phyloP scores from a whole-genome alignment of 2,113 vertebrate species.

The Anthoscopus minutus region DNA sequence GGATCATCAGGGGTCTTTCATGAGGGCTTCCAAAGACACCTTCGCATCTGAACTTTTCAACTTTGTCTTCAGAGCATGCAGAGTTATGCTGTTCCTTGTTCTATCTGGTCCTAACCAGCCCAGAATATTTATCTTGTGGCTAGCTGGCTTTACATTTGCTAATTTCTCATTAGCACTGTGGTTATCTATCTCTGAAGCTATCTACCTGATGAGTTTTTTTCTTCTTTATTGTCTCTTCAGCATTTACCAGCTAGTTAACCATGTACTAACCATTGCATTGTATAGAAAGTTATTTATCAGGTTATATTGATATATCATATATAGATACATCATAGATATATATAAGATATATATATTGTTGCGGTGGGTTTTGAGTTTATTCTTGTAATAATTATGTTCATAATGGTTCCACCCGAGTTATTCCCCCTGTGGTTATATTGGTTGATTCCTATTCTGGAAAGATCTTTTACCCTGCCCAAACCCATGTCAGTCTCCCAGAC shows the following conservation, averaged over 20 bases:
- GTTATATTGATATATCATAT: not conserved
- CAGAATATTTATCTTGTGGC: not conserved
- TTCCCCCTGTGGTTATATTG: no score
- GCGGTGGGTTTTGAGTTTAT: no score
- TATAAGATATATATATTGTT: no score
- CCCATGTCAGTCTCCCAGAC: no score
- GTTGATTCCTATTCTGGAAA: no score
- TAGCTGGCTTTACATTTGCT: not conserved
- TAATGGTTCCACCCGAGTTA: no score
- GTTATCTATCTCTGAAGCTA: not conserved
- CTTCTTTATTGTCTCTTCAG: not conserved
- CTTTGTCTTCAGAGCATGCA: rapidly evolving
- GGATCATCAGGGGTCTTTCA: no score
- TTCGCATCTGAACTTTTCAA: not conserved
- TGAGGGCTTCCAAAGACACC: not conserved
- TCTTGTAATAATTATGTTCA: no score
- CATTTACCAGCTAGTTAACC: not conserved
- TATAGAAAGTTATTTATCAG: not conserved
- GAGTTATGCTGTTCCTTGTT: not conserved
- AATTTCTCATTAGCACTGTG: not conserved
- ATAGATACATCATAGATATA: no score
- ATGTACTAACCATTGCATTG: no score
- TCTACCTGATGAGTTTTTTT: not conserved
- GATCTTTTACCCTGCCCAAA: no score
- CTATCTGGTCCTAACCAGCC: no score